These are phyloP conservation scores for Caenorhabditis latens DNA, from an alignment of 1,140 invertebrate genomes.

Conservation along the genomic window DNA sequence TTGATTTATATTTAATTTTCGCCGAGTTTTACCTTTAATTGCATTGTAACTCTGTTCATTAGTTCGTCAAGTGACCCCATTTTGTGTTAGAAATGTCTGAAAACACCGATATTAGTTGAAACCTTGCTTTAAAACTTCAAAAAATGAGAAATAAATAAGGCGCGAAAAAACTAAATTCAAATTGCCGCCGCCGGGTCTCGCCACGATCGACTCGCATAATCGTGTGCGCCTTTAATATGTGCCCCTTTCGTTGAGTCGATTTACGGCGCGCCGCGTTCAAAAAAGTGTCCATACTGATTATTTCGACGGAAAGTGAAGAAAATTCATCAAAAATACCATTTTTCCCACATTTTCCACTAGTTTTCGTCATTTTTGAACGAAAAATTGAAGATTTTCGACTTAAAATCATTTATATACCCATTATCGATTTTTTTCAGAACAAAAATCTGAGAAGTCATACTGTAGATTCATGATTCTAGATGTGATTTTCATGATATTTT, in stretches of 20 bases:
- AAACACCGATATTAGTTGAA: background rate
- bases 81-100: background rate
- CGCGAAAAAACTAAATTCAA: background rate
- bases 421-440: conserved; percentile 36
- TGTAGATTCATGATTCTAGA: background rate
- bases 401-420: background rate
- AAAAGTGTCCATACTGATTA: conserved; percentile 34
- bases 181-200: conserved; percentile 22
- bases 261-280: conserved; percentile 49
- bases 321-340: background rate
- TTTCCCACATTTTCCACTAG: background rate
- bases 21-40: background rate
- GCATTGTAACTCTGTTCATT: background rate
- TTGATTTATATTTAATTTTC: background rate
- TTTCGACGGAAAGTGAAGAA: background rate
- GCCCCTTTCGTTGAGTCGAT: conserved; percentile 26
- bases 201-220: background rate
- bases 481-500: background rate
- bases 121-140: background rate
- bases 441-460: background rate
- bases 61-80: conserved; percentile 19
- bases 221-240: conserved; percentile 20
- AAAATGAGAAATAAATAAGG: background rate
- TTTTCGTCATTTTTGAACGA: background rate
- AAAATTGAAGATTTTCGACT: background rate